These are phyloP conservation scores for Dione juno DNA, from an alignment of 2,888 invertebrate genomes.

Conservation along the genomic window DNA sequence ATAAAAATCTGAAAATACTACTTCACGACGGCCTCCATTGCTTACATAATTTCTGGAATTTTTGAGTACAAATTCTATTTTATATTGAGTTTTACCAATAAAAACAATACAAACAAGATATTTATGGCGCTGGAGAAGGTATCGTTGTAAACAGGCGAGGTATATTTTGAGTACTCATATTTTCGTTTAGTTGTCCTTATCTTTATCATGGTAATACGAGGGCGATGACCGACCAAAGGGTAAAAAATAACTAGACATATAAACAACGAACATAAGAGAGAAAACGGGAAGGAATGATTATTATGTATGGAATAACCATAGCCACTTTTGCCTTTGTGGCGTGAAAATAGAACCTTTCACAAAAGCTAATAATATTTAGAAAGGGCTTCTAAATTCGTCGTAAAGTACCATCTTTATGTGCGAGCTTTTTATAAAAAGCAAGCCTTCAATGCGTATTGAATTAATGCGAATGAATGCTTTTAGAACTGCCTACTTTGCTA, in stretches of 20 bases:
- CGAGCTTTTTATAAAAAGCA: conserved; percentile 42
- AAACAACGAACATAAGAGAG: conserved; percentile 64
- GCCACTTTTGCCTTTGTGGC: conserved; percentile 56
- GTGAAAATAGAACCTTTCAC: conserved; percentile 62
- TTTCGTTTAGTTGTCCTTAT: conserved; percentile 51
- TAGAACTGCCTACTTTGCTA: conserved; percentile 19
- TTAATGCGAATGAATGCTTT: conserved; percentile 34
- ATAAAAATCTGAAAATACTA: too few relatives aligned
- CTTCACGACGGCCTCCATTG: too few relatives aligned
- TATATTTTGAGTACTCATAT: conserved; percentile 48
- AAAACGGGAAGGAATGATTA: conserved; percentile 62
- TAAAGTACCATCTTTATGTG: conserved; percentile 57
- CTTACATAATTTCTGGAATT: too few relatives aligned
- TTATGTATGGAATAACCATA: conserved; percentile 62
- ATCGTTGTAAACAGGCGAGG: neutral
- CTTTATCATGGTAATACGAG: conserved; percentile 52
- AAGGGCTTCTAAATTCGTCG: conserved; percentile 53
- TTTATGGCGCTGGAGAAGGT: neutral
- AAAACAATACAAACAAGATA: neutral
- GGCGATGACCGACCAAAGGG: conserved; percentile 60
- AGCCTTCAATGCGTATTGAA: conserved; percentile 41
- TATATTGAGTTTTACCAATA: neutral
- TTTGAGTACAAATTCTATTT: neutral
- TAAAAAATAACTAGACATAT: conserved; percentile 59
- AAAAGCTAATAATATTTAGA: conserved; percentile 65